A percentile compares a stretch with the other conserved stretches of the same genome.
Evolutionary conservation across 2,113 vertebrate species (phyloP).

Genomic region (Thalassoma bifasciatum): DNA sequence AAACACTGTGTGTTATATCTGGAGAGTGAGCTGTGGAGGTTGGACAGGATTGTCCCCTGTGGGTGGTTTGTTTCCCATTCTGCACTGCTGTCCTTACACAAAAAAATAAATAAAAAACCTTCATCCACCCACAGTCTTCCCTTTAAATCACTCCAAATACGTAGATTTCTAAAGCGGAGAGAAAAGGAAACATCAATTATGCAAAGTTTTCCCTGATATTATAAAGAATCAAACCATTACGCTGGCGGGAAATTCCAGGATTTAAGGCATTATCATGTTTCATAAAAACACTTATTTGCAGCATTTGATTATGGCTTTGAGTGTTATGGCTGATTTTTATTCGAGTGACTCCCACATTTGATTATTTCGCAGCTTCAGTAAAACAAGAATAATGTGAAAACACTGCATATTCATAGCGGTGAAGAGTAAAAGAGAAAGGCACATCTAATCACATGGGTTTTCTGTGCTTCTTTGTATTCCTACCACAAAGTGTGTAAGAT

Average conservation of each 20-base stretch:
- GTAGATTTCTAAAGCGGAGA: neutral
- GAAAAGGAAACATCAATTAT: neutral
- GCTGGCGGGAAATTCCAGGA: no score
- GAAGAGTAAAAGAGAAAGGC: constrained; percentile 7
- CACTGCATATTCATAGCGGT: neutral
- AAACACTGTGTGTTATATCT: constrained; percentile 3
- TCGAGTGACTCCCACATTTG: neutral
- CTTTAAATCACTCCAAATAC: neutral
- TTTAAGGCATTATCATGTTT: no score
- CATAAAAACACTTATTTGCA: no score
- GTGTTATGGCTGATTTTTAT: neutral
- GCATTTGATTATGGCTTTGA: neutral
- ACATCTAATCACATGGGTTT: constrained; percentile 21
- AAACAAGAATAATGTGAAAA: neutral
- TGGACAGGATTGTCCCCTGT: neutral
- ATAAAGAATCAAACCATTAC: no score
- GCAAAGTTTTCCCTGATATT: no score
- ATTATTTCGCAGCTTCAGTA: neutral
- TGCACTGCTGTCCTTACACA: neutral
- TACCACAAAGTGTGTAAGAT: constrained; percentile 13
- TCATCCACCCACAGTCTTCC: neutral
- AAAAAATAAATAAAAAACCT: no score
- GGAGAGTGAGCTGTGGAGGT: neutral
- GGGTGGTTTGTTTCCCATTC: neutral
- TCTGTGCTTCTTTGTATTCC: constrained; percentile 20